These are phyloP conservation scores for Barypeithes pellucidus DNA, from an alignment of 2,888 invertebrate genomes.

Conservation along the genomic window DNA sequence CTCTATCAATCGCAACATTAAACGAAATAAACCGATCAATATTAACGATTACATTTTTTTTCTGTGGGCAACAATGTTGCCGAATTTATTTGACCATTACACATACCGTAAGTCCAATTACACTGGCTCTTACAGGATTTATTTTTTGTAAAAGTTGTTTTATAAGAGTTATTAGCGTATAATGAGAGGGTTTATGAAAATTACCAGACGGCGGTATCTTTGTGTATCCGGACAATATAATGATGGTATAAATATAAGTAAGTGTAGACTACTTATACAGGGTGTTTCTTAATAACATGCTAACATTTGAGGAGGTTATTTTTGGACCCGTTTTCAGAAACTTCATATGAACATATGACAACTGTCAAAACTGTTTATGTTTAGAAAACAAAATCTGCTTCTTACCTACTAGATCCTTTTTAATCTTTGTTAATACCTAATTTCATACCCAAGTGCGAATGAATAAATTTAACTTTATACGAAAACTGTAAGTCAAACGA, in stretches of 20 bases:
- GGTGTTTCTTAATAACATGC: too few relatives aligned
- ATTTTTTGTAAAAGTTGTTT: slow-evolving; percentile 50
- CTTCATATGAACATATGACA: too few relatives aligned
- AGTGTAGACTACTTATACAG: slow-evolving; percentile 6
- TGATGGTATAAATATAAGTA: slow-evolving; percentile 17
- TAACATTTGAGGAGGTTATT: too few relatives aligned
- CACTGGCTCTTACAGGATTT: slow-evolving; percentile 34
- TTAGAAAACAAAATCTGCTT: too few relatives aligned
- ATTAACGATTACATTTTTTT: slow-evolving; percentile 1
- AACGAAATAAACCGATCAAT: not conserved
- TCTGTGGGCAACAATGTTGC: slow-evolving; percentile 27
- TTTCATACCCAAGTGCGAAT: too few relatives aligned
- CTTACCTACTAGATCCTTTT: too few relatives aligned
- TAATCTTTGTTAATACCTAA: too few relatives aligned
- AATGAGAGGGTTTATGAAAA: slow-evolving; percentile 48
- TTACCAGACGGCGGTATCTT: slow-evolving; percentile 34
- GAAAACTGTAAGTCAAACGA: too few relatives aligned
- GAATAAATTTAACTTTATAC: too few relatives aligned
- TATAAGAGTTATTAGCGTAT: slow-evolving; percentile 46
- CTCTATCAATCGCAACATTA: not conserved
- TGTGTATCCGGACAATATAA: slow-evolving; percentile 25
- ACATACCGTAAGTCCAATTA: slow-evolving; percentile 38
- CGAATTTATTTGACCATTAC: slow-evolving; percentile 31
- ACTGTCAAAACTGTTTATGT: too few relatives aligned
- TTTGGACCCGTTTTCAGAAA: too few relatives aligned